Evolutionary conservation across 2,113 vertebrate species (phyloP).

Genomic region (Toxostoma redivivum): DNA sequence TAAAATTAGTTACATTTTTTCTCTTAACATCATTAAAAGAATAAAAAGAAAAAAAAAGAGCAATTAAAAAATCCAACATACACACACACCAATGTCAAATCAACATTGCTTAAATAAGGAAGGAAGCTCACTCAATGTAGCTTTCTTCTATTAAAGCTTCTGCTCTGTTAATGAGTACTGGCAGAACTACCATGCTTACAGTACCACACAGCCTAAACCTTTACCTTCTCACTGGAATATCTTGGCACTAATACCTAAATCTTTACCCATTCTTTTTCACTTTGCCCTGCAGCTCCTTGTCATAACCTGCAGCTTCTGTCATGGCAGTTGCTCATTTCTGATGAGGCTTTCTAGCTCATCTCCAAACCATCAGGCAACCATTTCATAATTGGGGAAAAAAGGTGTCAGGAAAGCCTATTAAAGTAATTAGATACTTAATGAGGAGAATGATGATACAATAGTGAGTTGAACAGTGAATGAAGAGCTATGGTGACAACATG

Average conservation of each 20-base stretch:
- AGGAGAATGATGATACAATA: not conserved
- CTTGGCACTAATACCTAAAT: not conserved
- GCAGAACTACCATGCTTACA: not conserved
- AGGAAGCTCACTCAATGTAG: not conserved
- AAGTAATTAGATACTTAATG: not conserved
- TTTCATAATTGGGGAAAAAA: not conserved
- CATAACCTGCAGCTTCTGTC: not conserved
- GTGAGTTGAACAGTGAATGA: not conserved
- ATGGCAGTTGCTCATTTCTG: not conserved
- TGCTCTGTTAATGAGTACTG: not conserved
- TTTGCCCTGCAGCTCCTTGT: not conserved
- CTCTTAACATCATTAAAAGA: not conserved
- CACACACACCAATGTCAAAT: not conserved
- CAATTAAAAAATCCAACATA: not conserved
- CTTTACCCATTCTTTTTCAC: not conserved
- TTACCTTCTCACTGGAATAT: not conserved
- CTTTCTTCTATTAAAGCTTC: not conserved
- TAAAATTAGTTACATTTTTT: not conserved
- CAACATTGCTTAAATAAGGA: not conserved
- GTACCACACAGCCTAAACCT: not conserved
- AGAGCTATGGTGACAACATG: not conserved
- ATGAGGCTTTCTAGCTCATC: not conserved
- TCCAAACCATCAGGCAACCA: not conserved
- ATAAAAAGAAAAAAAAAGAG: not conserved
- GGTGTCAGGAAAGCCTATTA: not conserved